Evolutionary conservation across 2,888 invertebrate species (phyloP).

Genomic region (Meiosimyza platycephala): DNA sequence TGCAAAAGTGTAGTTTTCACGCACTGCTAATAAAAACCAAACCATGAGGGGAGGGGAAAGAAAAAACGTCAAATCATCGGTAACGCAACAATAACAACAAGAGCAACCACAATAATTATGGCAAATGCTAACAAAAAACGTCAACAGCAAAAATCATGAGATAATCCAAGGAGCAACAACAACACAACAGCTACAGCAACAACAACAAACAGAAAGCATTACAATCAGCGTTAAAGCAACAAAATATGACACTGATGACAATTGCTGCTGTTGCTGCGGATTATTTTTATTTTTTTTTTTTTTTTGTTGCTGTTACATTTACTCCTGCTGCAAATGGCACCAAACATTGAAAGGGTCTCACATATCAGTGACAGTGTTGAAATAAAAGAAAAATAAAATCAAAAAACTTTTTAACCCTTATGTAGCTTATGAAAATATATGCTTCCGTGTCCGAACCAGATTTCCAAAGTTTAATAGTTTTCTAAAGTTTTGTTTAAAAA

Average conservation of each 20-base stretch:
- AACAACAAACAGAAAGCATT: not conserved
- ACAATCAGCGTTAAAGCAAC: no score
- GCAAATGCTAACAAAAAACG: not conserved
- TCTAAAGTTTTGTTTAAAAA: no score
- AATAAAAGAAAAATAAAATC: no score
- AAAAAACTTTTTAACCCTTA: no score
- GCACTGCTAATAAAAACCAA: no score
- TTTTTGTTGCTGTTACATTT: no score
- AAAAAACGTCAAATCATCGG: constrained; percentile 10
- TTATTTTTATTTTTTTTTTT: no score
- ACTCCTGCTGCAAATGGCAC: not conserved
- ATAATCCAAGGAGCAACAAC: not conserved
- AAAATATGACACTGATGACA: constrained; percentile 2
- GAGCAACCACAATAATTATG: not conserved
- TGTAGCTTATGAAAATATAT: no score
- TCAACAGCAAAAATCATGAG: not conserved
- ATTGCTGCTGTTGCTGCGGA: not conserved
- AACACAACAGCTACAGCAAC: not conserved
- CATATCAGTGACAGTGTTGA: not conserved
- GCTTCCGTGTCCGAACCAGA: no score
- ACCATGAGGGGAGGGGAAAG: no score
- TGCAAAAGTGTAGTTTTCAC: no score
- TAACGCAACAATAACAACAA: constrained; percentile 5
- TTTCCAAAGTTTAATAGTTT: no score
- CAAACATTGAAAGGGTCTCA: constrained; percentile 15